Evolutionary conservation across 2,888 invertebrate species (phyloP).

Genomic region (Melipona beecheii): DNA sequence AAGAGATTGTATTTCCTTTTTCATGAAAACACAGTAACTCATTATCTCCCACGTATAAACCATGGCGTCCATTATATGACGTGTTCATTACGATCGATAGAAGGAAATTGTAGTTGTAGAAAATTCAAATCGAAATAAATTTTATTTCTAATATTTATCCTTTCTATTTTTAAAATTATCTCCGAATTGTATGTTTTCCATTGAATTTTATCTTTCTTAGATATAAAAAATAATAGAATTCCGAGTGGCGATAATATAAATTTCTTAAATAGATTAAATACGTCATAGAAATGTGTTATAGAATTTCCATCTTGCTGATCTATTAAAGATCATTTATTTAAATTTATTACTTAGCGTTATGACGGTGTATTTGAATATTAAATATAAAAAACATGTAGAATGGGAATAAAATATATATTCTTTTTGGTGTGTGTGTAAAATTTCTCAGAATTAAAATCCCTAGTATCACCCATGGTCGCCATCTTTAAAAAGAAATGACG

Average conservation of each 20-base stretch:
- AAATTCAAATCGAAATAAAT: slow-evolving; percentile 16
- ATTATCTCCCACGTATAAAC: slow-evolving; percentile 51
- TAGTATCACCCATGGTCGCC: slow-evolving; percentile 58
- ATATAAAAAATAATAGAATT: background rate
- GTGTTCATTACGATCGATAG: slow-evolving; percentile 56
- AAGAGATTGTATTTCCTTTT: slow-evolving; percentile 31
- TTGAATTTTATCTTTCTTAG: background rate
- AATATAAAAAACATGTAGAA: background rate
- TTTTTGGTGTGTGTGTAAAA: background rate
- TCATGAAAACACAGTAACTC: slow-evolving; percentile 59
- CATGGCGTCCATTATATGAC: slow-evolving; percentile 67
- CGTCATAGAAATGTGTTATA: background rate
- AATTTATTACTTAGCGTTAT: background rate
- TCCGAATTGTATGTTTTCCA: background rate
- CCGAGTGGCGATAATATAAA: background rate
- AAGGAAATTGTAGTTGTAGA: slow-evolving; percentile 20
- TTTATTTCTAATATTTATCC: background rate
- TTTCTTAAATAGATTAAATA: background rate
- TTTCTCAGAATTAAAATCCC: slow-evolving; percentile 56
- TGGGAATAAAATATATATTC: background rate
- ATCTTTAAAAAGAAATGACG: slow-evolving; percentile 69
- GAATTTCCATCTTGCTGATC: background rate
- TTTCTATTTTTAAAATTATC: background rate
- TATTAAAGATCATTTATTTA: background rate
- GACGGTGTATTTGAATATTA: slow-evolving; percentile 15